Evolutionary conservation across 2,888 invertebrate species (phyloP).

Genomic region (Drosophila fungiperda): DNA sequence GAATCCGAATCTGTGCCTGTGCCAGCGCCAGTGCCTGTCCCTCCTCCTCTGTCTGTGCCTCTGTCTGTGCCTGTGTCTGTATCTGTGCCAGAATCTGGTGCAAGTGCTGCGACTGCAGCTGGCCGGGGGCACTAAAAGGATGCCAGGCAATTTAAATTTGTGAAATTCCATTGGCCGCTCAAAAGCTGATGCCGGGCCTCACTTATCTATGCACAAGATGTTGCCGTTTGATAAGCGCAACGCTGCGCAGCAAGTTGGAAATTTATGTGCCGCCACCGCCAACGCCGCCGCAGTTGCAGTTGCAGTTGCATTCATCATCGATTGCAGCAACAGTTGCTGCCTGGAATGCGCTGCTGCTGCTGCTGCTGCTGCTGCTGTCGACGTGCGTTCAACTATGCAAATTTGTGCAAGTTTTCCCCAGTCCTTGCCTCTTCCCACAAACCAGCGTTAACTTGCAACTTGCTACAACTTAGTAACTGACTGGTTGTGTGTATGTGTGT

Average conservation of each 20-base stretch:
- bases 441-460: constrained; percentile 76
- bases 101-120: constrained; percentile 24
- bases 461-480: constrained; percentile 77
- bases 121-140: constrained; percentile 66
- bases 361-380: constrained; percentile 35
- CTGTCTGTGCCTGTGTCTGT: constrained; percentile 25
- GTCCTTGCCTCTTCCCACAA: constrained; percentile 8
- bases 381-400: constrained; percentile 79
- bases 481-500: constrained; percentile 18
- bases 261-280: constrained; percentile 66
- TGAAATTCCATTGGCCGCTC: constrained; percentile 75
- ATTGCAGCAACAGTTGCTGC: constrained; percentile 65
- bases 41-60: constrained; percentile 2
- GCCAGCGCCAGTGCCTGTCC: constrained; percentile 12
- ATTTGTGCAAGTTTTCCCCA: constrained; percentile 65
- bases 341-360: constrained; percentile 59
- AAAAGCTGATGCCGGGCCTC: constrained; percentile 35
- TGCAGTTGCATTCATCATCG: constrained; percentile 73
- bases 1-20: constrained; percentile 26
- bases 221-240: constrained; percentile 78
- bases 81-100: constrained; percentile 45
- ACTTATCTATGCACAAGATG: constrained; percentile 81
- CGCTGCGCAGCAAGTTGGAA: constrained; percentile 66
- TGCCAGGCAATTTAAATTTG: constrained; percentile 81
- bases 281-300: constrained; percentile 21